phyloP scores from a whole-genome alignment of 2,888 invertebrate species.

The Dasysyrphus tricinctus region DNA sequence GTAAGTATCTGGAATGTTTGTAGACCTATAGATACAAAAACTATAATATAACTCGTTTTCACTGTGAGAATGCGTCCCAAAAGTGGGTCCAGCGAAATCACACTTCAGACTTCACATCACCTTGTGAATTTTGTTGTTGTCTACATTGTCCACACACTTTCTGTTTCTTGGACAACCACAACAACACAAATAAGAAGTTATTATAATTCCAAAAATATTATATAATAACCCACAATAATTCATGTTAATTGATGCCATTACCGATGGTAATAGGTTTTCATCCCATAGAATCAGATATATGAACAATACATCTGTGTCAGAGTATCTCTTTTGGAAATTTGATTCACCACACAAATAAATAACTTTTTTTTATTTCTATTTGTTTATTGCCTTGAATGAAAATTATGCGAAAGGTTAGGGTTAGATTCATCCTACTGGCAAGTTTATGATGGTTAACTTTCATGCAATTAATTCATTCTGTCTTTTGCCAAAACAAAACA shows the following conservation, averaged over 20 bases:
- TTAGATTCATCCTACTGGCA: not conserved
- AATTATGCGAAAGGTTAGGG: conserved; percentile 5
- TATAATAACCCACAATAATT: conserved; percentile 64
- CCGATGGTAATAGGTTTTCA: conserved; percentile 25
- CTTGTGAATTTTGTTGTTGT: conserved; percentile 24
- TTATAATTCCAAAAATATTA: conserved; percentile 59
- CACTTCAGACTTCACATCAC: conserved; percentile 4
- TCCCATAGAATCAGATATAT: conserved; percentile 4
- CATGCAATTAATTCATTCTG: not conserved
- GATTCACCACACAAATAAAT: conserved; percentile 12
- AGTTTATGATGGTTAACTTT: conserved; percentile 16
- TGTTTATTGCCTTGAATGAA: conserved; percentile 22
- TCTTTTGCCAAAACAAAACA: not conserved
- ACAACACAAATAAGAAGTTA: conserved; percentile 53
- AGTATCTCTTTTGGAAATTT: conserved; percentile 10
- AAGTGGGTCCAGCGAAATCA: conserved; percentile 67
- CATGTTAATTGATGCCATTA: conserved; percentile 66
- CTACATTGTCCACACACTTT: conserved; percentile 16
- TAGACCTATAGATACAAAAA: not conserved
- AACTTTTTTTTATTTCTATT: not conserved
- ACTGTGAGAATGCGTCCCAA: conserved; percentile 55
- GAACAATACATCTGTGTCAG: conserved; percentile 1
- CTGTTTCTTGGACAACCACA: conserved; percentile 56
- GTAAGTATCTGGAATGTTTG: conserved; percentile 2
- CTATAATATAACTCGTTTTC: conserved; percentile 47